Evolutionary conservation across 2,797 vertebrate genomes (phyloP), one percentile per base, ranked within the genome.

Genomic region (Anguilla anguilla): DNA sequence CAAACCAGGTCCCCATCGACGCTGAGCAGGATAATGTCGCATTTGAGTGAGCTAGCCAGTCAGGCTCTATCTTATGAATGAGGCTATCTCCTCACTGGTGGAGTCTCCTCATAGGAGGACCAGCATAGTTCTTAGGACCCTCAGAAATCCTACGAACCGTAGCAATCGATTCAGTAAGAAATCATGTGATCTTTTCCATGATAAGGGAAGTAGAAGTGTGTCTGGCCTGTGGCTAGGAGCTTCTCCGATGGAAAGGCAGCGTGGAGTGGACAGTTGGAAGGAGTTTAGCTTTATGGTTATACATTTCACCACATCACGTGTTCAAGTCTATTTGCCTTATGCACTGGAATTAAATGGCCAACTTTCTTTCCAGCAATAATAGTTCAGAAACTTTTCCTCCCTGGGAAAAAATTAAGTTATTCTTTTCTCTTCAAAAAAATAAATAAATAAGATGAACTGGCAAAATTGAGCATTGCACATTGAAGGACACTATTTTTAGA

Each of bases 361-460:
- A 19, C 69, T 88, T 61, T 86, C 69, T 88, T 61, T 86, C 86
- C 86, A 0, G 88, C 90, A 90, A 91, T 69, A 89, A 92, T 74
- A 82, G 74, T 15, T 39, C 31, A 39, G 3, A 5, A 15, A 79
- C 74, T 19, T 79, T 28, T 57, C 55, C 13, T 11, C 1, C 10
- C 10, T 57, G 2, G 11, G 11, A 51, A 5, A 51, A 51, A 51
- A 51, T 51, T 7, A 51, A 10, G 55, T 57, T 57, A 57, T 57
- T 57, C 55, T 57, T 10, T 57, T 57, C 55, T 57, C 11, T 57
- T 0, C 10, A 57, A 57, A 57, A 55, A 57, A 57, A 57, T 57
- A 13, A 51, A 51, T 5, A 51, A 13, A 57, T 57, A 57, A 1
- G 11, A 67, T 79, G 81, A 53, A 51, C 9, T 25, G 46, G 25